Conservation (phyloP, 2,113 vertebrate species). For the Hirundichthys speculiger region DNA sequence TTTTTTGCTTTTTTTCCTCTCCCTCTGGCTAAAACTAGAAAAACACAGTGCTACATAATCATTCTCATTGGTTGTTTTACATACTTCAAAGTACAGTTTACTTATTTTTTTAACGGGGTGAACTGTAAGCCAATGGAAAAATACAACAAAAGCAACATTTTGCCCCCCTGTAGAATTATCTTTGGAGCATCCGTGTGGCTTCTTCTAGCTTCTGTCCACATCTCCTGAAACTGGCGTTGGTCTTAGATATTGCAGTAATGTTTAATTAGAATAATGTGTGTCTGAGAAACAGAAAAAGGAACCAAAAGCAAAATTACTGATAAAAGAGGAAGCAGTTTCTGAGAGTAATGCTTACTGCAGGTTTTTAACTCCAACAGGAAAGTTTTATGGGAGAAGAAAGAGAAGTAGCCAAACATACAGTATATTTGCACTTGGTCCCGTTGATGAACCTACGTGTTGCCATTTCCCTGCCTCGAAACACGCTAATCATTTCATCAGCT, state of each 20-base stretch:
- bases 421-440: slow-evolving; percentile 39
- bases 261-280: not conserved
- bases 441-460: slow-evolving; percentile 29
- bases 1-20: not conserved
- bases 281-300: not conserved
- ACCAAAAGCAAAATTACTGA: not conserved
- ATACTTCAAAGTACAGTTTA: too few species aligned
- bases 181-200: slow-evolving; percentile 35
- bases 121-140: slow-evolving; percentile 36
- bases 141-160: slow-evolving; percentile 42
- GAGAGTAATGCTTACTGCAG: slow-evolving; percentile 12
- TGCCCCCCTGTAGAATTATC: slow-evolving; percentile 39
- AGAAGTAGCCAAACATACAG: slow-evolving; percentile 42
- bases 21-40: slow-evolving; percentile 19
- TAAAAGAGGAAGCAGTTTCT: not conserved
- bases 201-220: slow-evolving; percentile 4
- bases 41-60: slow-evolving; percentile 26
- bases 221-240: not conserved
- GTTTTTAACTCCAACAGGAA: slow-evolving; percentile 7
- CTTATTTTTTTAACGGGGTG: not conserved
- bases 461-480: slow-evolving; percentile 40
- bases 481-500: slow-evolving; percentile 77
- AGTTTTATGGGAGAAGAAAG: slow-evolving; percentile 46
- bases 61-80: slow-evolving; percentile 5
- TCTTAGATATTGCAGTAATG: not conserved